These are phyloP conservation scores for Adelges cooleyi DNA, from an alignment of 1,140 invertebrate species.

Conservation along the genomic window DNA sequence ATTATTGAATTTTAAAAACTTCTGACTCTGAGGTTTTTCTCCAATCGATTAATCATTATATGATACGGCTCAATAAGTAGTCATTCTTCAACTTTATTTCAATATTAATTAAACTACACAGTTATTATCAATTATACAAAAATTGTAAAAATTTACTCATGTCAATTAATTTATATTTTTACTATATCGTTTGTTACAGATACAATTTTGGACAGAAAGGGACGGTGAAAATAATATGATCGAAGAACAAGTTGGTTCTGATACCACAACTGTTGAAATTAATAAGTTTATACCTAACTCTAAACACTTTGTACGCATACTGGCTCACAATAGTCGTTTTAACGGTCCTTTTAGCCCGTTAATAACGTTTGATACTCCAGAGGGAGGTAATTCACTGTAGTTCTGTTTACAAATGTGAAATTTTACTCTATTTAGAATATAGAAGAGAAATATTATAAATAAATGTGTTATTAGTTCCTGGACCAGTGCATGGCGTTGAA, in stretches of 20 bases:
- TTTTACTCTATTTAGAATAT: too few species aligned
- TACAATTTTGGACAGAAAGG: conserved; percentile 84
- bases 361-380: conserved; percentile 74
- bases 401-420: not conserved
- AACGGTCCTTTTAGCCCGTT: conserved; percentile 79
- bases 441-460: too few species aligned
- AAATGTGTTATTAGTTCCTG: conserved; percentile 50
- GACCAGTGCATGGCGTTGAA: conserved; percentile 71
- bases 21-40: too few species aligned
- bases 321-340: conserved; percentile 81
- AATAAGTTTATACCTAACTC: conserved; percentile 79
- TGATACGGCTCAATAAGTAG: too few species aligned
- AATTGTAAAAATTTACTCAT: too few species aligned
- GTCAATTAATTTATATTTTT: not conserved
- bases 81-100: too few species aligned
- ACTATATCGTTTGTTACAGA: conserved; percentile 38
- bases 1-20: too few species aligned
- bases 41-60: too few species aligned
- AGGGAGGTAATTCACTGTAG: conserved; percentile 53
- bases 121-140: too few species aligned
- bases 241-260: conserved; percentile 67
- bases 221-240: conserved; percentile 60
- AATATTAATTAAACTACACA: too few species aligned
- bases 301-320: conserved; percentile 77
- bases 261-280: conserved; percentile 57